Evolutionary conservation across 2,888 invertebrate genomes (phyloP).

Genomic region (Drosophila fulvimacula): DNA sequence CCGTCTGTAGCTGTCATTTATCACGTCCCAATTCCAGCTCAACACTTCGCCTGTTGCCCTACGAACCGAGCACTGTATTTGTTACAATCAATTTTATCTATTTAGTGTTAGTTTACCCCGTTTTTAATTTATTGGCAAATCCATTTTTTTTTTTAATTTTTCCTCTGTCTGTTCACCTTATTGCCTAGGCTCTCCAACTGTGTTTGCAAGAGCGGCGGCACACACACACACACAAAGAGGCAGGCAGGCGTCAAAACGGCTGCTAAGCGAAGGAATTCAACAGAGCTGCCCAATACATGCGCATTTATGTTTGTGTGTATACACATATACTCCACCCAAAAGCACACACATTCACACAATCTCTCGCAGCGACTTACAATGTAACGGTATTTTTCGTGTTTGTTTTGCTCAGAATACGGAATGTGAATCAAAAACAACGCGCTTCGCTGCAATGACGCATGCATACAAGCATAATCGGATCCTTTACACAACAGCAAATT

Average conservation of each 20-base stretch:
- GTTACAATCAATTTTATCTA: constrained; percentile 3
- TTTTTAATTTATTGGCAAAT: constrained; percentile 19
- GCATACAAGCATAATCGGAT: not conserved
- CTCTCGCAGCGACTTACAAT: constrained; percentile 26
- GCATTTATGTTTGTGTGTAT: constrained; percentile 6
- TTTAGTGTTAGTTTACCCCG: constrained; percentile 20
- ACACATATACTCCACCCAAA: constrained; percentile 46
- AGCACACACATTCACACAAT: constrained; percentile 16
- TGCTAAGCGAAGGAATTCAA: constrained; percentile 45
- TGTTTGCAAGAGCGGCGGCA: constrained; percentile 23
- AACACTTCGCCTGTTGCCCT: constrained; percentile 1
- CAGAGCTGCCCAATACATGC: constrained; percentile 19
- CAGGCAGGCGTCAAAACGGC: constrained; percentile 31
- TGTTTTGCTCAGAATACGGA: constrained; percentile 55
- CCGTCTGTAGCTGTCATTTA: constrained; percentile 1
- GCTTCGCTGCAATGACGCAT: constrained; percentile 12
- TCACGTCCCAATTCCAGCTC: not conserved
- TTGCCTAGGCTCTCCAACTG: constrained; percentile 31
- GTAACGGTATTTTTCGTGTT: constrained; percentile 59
- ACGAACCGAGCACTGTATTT: not conserved
- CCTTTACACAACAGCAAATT: not conserved
- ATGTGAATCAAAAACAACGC: constrained; percentile 34
- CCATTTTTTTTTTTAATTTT: constrained; percentile 8
- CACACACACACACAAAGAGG: constrained; percentile 10
- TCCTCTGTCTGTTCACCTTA: constrained; percentile 15